These are phyloP conservation scores for Xerus inauris DNA, from an alignment of 2,113 vertebrate genomes.

Conservation along the genomic window DNA sequence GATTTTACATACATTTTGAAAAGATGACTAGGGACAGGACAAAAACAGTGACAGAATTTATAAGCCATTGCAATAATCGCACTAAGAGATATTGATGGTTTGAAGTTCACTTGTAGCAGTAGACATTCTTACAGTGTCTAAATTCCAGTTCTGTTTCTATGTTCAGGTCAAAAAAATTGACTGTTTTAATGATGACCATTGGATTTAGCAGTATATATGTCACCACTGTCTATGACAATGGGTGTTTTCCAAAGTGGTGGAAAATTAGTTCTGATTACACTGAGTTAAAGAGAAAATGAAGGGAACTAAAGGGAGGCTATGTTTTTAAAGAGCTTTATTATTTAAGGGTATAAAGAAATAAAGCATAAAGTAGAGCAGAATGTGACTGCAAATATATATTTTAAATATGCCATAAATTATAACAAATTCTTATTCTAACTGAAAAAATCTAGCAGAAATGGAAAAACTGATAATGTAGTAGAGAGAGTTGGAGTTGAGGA, in stretches of 20 bases:
- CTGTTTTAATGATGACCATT: background rate
- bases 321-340: background rate
- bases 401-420: background rate
- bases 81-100: background rate
- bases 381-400: background rate
- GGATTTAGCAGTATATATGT: background rate
- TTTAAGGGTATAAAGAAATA: background rate
- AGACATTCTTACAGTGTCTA: background rate
- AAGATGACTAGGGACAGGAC: background rate
- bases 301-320: background rate
- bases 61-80: background rate
- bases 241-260: background rate
- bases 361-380: background rate
- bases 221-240: background rate
- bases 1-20: conserved; percentile 2
- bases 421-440: background rate
- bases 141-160: background rate
- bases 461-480: background rate
- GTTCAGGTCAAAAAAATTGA: background rate
- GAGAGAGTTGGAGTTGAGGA: background rate
- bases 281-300: background rate
- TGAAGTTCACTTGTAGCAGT: background rate
- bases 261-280: background rate
- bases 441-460: background rate
- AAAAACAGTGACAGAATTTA: background rate